These are phyloP conservation scores for Myopa testacea DNA, from an alignment of 2,888 invertebrate genomes.

Conservation along the genomic window DNA sequence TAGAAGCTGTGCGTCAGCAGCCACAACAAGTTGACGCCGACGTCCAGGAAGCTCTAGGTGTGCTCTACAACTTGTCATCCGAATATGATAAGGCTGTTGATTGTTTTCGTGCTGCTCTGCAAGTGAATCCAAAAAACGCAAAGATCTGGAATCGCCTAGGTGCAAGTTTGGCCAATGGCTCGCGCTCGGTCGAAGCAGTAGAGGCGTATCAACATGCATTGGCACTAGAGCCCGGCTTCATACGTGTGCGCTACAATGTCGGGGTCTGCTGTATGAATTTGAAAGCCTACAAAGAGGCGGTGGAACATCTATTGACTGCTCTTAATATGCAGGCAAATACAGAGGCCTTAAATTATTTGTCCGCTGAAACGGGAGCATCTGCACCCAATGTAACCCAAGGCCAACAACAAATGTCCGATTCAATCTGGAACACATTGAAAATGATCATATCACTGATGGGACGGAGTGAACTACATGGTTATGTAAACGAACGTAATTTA, in stretches of 20 bases:
- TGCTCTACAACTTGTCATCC: constrained; percentile 92
- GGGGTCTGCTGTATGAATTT: constrained; percentile 98
- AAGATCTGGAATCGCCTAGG: constrained; percentile 97
- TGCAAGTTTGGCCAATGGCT: constrained; percentile 96
- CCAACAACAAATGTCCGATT: constrained; percentile 81
- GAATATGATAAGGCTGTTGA: constrained; percentile 97
- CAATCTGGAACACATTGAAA: constrained; percentile 93
- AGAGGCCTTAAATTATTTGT: constrained; percentile 71
- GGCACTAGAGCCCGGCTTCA: constrained; percentile 92
- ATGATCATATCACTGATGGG: constrained; percentile 89
- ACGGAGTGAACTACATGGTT: constrained; percentile 73
- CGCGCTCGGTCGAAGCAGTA: constrained; percentile 94
- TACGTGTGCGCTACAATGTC: constrained; percentile 96
- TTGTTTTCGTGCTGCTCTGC: constrained; percentile 92
- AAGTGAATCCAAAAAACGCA: constrained; percentile 81
- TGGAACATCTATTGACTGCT: constrained; percentile 93
- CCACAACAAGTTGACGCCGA: constrained; percentile 85
- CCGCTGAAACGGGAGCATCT: constrained; percentile 68
- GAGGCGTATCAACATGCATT: constrained; percentile 94
- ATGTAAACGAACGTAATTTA: constrained; percentile 75
- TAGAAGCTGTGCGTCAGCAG: constrained; percentile 83
- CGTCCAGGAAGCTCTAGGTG: constrained; percentile 93
- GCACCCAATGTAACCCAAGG: constrained; percentile 61
- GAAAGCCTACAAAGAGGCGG: constrained; percentile 92
- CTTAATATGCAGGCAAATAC: constrained; percentile 87